Evolutionary conservation across 2,113 vertebrate species (phyloP).

Genomic region (Heterocephalus glaber): DNA sequence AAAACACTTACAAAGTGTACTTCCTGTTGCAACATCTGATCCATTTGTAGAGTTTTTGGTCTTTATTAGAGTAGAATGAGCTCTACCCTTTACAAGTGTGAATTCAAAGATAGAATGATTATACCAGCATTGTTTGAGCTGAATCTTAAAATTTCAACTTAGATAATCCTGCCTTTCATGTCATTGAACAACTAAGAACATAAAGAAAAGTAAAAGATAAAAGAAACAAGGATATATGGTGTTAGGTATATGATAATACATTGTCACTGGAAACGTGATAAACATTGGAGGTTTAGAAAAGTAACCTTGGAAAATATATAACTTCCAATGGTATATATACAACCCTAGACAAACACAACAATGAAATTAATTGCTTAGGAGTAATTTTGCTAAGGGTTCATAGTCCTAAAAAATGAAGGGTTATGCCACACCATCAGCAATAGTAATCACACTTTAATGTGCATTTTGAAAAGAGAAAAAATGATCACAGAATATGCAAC

Average conservation of each 20-base stretch:
- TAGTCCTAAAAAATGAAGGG: background rate
- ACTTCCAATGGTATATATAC: too few species aligned
- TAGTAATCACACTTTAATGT: background rate
- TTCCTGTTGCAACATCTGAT: background rate
- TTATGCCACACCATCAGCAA: background rate
- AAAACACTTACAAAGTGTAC: background rate
- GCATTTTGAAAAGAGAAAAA: background rate
- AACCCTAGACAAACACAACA: background rate
- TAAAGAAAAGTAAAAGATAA: background rate
- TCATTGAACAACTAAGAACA: background rate
- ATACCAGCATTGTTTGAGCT: background rate
- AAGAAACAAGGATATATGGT: background rate
- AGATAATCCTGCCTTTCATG: background rate
- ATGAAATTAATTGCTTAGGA: background rate
- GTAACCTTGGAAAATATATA: background rate
- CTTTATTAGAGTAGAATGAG: background rate
- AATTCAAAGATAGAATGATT: background rate
- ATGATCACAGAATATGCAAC: background rate
- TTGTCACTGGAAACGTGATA: background rate
- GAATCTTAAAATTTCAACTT: background rate
- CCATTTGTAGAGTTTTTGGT: background rate
- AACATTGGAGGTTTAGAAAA: background rate
- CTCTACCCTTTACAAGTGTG: background rate
- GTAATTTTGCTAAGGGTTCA: background rate
- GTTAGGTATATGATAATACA: background rate